Evolutionary conservation across 2,888 invertebrate genomes (phyloP).

Genomic region (Thalpophila matura): DNA sequence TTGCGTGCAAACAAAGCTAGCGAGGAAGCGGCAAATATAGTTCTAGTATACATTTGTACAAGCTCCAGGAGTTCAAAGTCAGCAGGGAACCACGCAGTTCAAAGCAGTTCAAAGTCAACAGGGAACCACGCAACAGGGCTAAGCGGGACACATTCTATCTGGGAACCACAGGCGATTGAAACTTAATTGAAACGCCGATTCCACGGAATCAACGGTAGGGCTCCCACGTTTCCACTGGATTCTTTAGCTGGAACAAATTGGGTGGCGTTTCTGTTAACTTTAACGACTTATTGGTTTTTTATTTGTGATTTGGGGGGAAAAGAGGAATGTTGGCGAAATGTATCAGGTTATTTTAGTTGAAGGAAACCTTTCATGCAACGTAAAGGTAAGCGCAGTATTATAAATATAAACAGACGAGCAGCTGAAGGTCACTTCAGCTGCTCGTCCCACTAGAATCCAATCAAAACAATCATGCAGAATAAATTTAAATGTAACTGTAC

Average conservation of each 20-base stretch:
- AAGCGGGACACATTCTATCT: conserved; percentile 37
- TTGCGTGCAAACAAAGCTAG: conserved; percentile 1
- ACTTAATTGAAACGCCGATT: conserved; percentile 74
- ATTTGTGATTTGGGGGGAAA: neutral
- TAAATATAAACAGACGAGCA: neutral
- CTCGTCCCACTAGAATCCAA: conserved; percentile 13
- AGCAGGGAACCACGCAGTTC: neutral
- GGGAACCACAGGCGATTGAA: conserved; percentile 44
- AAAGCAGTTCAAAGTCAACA: neutral
- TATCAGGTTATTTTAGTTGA: neutral
- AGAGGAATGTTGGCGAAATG: neutral
- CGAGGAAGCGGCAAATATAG: neutral
- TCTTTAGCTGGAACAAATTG: conserved; percentile 37
- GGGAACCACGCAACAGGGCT: conserved; percentile 3
- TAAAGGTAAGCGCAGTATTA: too few species aligned
- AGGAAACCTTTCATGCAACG: too few species aligned
- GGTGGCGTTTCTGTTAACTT: conserved; percentile 8
- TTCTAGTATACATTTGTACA: neutral
- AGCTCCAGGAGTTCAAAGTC: neutral
- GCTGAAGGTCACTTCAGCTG: too few species aligned
- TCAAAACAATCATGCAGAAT: neutral
- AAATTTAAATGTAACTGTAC: neutral
- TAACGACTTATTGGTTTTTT: conserved; percentile 32
- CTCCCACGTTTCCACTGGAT: conserved; percentile 22
- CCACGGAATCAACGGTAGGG: conserved; percentile 53